phyloP scores from a whole-genome alignment of 2,797 vertebrate genomes.

The Enteromius radiatus region DNA sequence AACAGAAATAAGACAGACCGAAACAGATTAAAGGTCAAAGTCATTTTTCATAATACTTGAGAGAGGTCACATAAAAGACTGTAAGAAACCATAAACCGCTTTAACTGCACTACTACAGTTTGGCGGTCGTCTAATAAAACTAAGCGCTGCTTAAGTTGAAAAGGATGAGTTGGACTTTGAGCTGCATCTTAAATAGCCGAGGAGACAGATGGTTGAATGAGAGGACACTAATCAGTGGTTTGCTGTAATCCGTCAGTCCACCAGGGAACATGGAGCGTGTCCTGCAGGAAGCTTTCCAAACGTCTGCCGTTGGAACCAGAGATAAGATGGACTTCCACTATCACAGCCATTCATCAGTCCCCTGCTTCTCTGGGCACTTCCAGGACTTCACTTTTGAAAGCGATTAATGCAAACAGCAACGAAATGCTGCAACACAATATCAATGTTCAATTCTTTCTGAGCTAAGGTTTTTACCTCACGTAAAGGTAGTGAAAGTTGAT shows the following conservation, averaged over 20 bases:
- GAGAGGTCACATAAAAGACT: conserved; percentile 9
- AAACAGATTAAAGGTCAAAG: conserved; percentile 11
- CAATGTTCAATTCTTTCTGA: background rate
- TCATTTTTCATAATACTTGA: background rate
- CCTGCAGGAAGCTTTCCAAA: conserved; percentile 17
- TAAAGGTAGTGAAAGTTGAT: background rate
- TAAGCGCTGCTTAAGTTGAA: conserved; percentile 14
- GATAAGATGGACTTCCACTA: conserved; percentile 5
- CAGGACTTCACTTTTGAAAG: background rate
- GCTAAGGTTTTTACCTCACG: background rate
- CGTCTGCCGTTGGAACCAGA: conserved; percentile 21
- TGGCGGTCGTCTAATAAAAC: conserved; percentile 34
- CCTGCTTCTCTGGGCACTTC: background rate
- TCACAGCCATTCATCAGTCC: background rate
- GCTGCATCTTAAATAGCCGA: conserved; percentile 46
- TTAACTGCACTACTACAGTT: conserved; percentile 23
- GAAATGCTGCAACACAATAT: background rate
- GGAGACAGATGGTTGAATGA: conserved; percentile 61
- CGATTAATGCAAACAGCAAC: background rate
- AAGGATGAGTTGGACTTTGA: conserved; percentile 30
- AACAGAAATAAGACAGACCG: background rate
- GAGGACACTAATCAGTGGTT: conserved; percentile 38
- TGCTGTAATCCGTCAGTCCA: conserved; percentile 62
- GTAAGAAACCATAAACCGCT: conserved; percentile 13
- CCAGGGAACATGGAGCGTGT: conserved; percentile 39